Percentiles rank a stretch among this genome's conserved stretches.
Evolutionary conservation across 2,797 vertebrate species (phyloP).

Genomic region (Sebastolobus alascanus): DNA sequence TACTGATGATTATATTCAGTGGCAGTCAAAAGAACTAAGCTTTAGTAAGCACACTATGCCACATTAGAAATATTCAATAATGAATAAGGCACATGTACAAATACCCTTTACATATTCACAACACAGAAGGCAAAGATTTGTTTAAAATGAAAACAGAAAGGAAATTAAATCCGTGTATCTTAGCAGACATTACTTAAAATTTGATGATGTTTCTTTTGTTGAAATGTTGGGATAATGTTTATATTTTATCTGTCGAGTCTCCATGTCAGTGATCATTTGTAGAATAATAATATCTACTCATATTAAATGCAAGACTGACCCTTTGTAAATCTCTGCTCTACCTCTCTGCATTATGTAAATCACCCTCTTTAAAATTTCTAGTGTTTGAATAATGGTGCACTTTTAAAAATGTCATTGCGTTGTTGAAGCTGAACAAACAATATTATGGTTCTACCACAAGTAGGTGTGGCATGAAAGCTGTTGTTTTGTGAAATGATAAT

Average conservation of each 20-base stretch:
- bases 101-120: conserved; percentile 12
- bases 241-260: neutral
- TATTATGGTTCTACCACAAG: conserved; percentile 20
- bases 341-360: conserved; percentile 58
- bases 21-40: conserved; percentile 66
- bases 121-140: conserved; percentile 12
- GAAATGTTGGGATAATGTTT: neutral
- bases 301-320: conserved; percentile 26
- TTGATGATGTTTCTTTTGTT: conserved; percentile 6
- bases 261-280: neutral
- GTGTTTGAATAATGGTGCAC: conserved; percentile 48
- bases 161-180: conserved; percentile 7
- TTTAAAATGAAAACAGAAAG: conserved; percentile 22
- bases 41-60: conserved; percentile 50
- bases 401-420: conserved; percentile 42
- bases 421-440: conserved; percentile 25
- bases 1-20: conserved; percentile 71
- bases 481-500: conserved; percentile 48
- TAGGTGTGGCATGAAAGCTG: conserved; percentile 39
- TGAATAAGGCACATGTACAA: conserved; percentile 31
- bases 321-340: conserved; percentile 49
- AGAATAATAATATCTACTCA: neutral
- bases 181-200: conserved; percentile 4
- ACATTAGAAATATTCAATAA: conserved; percentile 54
- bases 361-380: conserved; percentile 45